phyloP scores from a whole-genome alignment of 2,888 invertebrate species.

The Acleris sparsana region DNA sequence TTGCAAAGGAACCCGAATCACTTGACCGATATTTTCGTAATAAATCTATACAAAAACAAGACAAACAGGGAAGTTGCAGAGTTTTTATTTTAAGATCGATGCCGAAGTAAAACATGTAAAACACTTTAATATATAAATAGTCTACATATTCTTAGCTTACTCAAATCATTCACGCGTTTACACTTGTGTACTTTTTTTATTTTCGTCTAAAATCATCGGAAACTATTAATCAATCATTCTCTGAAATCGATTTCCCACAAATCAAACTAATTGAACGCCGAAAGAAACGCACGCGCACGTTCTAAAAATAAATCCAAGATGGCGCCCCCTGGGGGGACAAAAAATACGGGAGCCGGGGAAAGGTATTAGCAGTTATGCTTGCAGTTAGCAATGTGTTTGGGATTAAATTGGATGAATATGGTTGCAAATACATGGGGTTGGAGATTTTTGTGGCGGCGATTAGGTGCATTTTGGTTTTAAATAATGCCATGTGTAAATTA shows the following conservation, averaged over 20 bases:
- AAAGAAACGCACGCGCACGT: slow-evolving; percentile 55
- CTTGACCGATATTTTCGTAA: no score
- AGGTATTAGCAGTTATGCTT: slow-evolving; percentile 59
- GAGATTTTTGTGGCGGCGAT: no score
- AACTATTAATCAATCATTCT: slow-evolving; percentile 42
- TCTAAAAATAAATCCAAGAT: slow-evolving; percentile 69
- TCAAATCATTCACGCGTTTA: not conserved
- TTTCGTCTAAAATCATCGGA: slow-evolving; percentile 24
- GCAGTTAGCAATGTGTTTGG: slow-evolving; percentile 39
- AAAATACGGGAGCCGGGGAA: slow-evolving; percentile 45
- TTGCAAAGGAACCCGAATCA: no score
- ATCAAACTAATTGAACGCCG: slow-evolving; percentile 74
- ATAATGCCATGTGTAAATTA: no score
- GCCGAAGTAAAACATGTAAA: no score
- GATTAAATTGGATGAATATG: slow-evolving; percentile 28
- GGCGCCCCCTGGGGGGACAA: slow-evolving; percentile 60
- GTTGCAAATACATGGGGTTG: slow-evolving; percentile 3
- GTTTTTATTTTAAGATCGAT: no score
- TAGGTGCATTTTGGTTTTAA: no score
- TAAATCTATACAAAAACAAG: no score
- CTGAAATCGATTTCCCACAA: slow-evolving; percentile 66
- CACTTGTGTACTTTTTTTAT: slow-evolving; percentile 15
- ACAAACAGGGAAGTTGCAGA: no score
- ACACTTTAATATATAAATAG: no score
- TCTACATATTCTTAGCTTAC: no score